A percentile compares a stretch with the other conserved stretches of the same genome.
These are phyloP conservation scores for Chionis minor DNA, from an alignment of 2,113 vertebrate species.

Conservation along the genomic window DNA sequence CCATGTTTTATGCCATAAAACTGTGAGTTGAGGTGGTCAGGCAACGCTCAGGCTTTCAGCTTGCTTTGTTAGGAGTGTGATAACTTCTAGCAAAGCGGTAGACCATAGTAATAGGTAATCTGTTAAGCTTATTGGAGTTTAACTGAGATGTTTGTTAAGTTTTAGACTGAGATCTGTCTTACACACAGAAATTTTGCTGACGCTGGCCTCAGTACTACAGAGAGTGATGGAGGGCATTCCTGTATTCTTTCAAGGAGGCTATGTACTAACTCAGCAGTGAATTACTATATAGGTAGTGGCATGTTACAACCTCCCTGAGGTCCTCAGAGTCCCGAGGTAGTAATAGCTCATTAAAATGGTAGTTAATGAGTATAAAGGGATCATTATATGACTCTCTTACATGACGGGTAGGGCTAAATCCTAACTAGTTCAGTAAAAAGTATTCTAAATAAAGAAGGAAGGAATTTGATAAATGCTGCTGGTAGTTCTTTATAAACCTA, in stretches of 20 bases:
- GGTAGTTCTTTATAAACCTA: neutral
- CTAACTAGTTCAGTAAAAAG: conserved; percentile 40
- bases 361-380: conserved; percentile 65
- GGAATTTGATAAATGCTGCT: neutral
- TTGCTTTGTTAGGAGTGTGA: neutral
- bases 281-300: conserved; percentile 68
- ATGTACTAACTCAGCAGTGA: conserved; percentile 63
- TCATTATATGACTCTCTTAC: conserved; percentile 38
- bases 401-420: neutral
- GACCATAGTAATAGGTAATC: neutral
- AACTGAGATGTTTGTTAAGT: neutral
- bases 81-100: neutral
- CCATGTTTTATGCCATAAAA: neutral
- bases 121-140: neutral
- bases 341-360: conserved; percentile 70
- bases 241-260: conserved; percentile 58
- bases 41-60: neutral
- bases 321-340: conserved; percentile 60
- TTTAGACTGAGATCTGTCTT: neutral
- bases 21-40: neutral
- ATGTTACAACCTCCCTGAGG: conserved; percentile 69
- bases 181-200: conserved; percentile 36
- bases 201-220: neutral
- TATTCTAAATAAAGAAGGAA: conserved; percentile 16
- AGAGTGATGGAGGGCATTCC: conserved; percentile 39